Evolutionary conservation across 2,797 vertebrate species (phyloP), one percentile per base, ranked within the genome.

Genomic region (Sandelia bainsii): DNA sequence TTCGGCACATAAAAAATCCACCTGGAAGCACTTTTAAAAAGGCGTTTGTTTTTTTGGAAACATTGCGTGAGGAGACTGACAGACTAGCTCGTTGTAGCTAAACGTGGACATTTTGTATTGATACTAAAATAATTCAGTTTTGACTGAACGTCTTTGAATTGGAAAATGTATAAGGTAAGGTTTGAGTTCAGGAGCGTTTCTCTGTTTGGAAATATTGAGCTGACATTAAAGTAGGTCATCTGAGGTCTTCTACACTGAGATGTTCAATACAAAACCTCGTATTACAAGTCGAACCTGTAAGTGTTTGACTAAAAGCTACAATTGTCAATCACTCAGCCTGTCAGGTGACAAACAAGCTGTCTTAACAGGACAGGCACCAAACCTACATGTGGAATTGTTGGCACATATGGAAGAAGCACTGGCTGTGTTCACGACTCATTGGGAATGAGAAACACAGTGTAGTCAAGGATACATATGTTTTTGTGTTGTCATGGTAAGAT

Each of bases 1-100:
- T 77, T 80, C 72, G 75, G 77, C 75, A 1, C 22, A 0, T 19
- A 23, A 20, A n/a, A 42, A 53, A 48, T 6, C 0, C 1, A 23
- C 4, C 34, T 12, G 49, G 1, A 4, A 34, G 6, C 2, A 12
- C 0, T 17, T 9, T 13, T n/a, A 0, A 62, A 19, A 1, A 25
- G 13, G 14, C 12, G 2, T 51, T 8, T 16, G 12, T 53, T 14
- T 57, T n/a, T n/a, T n/a, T n/a, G n/a, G n/a, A 8, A 0, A 20
- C 22, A 22, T 3, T 12, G 22, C 6, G 5, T 14, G 17, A 5
- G 8, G 3, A 63, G n/a, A 19, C 8, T 6, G 11, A 12, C 34
- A 27, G 0, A 16, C 23, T 23, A 29, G 27, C 27, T 29, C 4
- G 27, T 29, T 29, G 27, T 3, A 29, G 27, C 27, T 1, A 37